Percentiles rank a stretch among this genome's conserved stretches.
Conservation (phyloP, 2,888 invertebrate genomes). For the Macaria notata region DNA sequence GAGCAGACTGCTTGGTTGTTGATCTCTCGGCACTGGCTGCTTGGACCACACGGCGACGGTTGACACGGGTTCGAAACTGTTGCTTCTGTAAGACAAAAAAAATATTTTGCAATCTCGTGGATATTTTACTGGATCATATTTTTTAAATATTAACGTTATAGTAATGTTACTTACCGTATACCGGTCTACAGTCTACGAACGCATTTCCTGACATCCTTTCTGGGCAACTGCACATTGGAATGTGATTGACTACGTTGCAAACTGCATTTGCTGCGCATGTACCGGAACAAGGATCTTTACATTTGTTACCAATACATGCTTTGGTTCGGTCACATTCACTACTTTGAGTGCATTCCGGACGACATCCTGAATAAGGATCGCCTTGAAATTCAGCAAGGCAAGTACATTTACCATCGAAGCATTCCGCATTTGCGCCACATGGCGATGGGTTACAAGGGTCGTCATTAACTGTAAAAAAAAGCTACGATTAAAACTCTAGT, state of each 20-base stretch:
- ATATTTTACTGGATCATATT: no score
- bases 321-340: constrained; percentile 86
- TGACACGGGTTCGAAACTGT: constrained; percentile 82
- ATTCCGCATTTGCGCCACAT: constrained; percentile 88
- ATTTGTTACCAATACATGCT: constrained; percentile 89
- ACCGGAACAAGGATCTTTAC: constrained; percentile 89
- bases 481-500: constrained; percentile 11
- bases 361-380: constrained; percentile 88
- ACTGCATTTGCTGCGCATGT: constrained; percentile 89
- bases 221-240: constrained; percentile 84
- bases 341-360: constrained; percentile 90
- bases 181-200: constrained; percentile 83
- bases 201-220: constrained; percentile 87
- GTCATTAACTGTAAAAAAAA: constrained; percentile 55
- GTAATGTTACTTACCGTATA: constrained; percentile 67
- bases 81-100: constrained; percentile 66
- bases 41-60: constrained; percentile 85
- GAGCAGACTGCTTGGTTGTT: constrained; percentile 87
- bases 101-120: no score
- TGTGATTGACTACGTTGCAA: constrained; percentile 86
- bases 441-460: constrained; percentile 86
- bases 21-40: constrained; percentile 83
- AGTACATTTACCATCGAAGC: constrained; percentile 85
- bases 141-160: no score
- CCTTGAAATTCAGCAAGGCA: constrained; percentile 89